phyloP scores from a whole-genome alignment of 2,797 vertebrate genomes.

The Hybognathus amarus region DNA sequence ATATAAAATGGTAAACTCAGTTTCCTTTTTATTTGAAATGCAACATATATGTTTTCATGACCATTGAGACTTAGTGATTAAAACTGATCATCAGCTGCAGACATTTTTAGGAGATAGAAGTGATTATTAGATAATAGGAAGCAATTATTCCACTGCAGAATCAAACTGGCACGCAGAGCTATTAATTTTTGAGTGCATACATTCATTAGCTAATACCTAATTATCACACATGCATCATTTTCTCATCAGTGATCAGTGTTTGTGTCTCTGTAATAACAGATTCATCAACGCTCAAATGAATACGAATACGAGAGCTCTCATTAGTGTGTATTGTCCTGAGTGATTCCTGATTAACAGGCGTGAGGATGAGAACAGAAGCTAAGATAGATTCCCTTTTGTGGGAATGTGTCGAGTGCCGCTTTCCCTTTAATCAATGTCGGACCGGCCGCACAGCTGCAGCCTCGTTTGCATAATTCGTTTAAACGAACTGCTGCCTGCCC shows the following conservation, averaged over 20 bases:
- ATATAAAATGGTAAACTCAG: neutral
- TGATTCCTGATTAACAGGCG: slow-evolving; percentile 20
- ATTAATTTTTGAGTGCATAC: neutral
- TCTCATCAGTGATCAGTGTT: slow-evolving; percentile 27
- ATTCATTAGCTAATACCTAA: slow-evolving; percentile 17
- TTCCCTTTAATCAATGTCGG: slow-evolving; percentile 20
- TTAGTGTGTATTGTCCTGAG: neutral
- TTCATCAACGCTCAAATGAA: slow-evolving; percentile 2
- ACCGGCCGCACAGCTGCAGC: neutral
- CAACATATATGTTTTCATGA: neutral
- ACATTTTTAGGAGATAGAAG: slow-evolving; percentile 4
- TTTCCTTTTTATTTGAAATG: neutral
- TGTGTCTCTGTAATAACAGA: slow-evolving; percentile 2
- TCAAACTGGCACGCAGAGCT: neutral
- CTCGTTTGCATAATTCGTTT: slow-evolving; percentile 46
- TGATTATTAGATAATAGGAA: slow-evolving; percentile 27
- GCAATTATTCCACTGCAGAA: neutral
- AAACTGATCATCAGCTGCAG: slow-evolving; percentile 13
- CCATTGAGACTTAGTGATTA: neutral
- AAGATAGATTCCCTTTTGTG: neutral
- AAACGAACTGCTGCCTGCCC: slow-evolving; percentile 42
- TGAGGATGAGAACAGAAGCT: neutral
- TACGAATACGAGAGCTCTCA: slow-evolving; percentile 14
- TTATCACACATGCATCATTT: slow-evolving; percentile 15
- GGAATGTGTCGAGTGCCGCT: neutral